Base-by-base conservation (phyloP, 2,888 invertebrate genomes). In the Fragum fragum region DNA sequence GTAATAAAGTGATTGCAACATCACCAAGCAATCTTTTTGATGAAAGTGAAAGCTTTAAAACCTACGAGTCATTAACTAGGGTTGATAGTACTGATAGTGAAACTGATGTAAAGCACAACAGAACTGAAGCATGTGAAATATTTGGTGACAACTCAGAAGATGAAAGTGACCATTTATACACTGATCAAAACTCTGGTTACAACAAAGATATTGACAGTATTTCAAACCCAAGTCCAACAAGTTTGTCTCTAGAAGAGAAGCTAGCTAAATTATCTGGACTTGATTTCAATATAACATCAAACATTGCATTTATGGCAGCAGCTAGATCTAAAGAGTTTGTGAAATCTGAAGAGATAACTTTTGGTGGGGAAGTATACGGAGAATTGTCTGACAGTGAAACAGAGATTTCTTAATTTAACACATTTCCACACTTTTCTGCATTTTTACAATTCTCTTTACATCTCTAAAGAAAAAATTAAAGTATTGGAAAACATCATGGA, bases 281-380 rank as follows among this genome's bases (percentile, higher is more conserved):
- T 16, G 82, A 84, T 66, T 72, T 89, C 1, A 75, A 81, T 16
- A 83, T 91, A 16, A 80, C 88, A 9, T 79, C 90, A 14, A 88
- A 85, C 76, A 59, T 91, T 26, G 91, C 91, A 52, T 87, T 88
- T 2, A 77, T 86, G 83, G 90, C 90, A 28, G 90, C 85, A 21
- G 89, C 90, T 11, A 87, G 81, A 36, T 91, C 89, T 3, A 85
- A 78, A 59, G 72, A 70, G 14, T 73, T 89, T 39, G 87, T 85
- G n/a, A 66, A 81, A 9, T 66, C 72, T 11, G 79, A 79, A 42
- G 86, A 87, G 29, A 71, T 59, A 1, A 87, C 84, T 14, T 87
- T 83, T 81, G 89, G 86, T 55, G 85, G 72, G 21, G 88, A 89
- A 29, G 87, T 83, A 11, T 88, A 82, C 77, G 89, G 88, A n/a